Base-by-base conservation (phyloP, 2,113 vertebrate species). In the Illadopsis cleaveri region DNA sequence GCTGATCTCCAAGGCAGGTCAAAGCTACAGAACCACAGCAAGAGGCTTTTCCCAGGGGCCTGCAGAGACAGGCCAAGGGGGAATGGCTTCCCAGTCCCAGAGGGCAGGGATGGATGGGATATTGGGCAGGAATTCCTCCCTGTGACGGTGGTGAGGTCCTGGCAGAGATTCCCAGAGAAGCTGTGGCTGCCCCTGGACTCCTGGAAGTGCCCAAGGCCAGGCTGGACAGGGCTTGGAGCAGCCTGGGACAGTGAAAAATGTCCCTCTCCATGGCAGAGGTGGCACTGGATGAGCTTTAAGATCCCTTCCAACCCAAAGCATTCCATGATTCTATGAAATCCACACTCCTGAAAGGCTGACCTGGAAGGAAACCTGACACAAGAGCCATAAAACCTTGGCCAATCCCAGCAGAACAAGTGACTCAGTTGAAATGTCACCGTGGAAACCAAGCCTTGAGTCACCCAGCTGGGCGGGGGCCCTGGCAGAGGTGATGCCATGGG, bases 371-470 rank as follows among this genome's bases (percentile, higher is more conserved):
- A 71, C 27, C 54, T 50, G 83, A 80, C 66, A 40, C 1, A 48
- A 14, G 54, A 71, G 70, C 75, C 68, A 62, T 33, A 76, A 84
- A 81, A 42, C 1, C 47, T 12, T 65, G 89, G 92, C 27, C 76
- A 60, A 0, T 17, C 12, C 7, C 84, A 88, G 48, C 45, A 95
- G 93, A 54, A 81, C 1, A 20, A 85, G 50, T 91, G 88, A 96
- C 78, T 95, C 93, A 92, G 87, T 79, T 23, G 71, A 35, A 33
- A 57, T 48, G 81, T 57, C 86, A 23, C 27, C 54, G 11, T 85
- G 89, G 82, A 94, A 86, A 75, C 58, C 77, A 79, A 78, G 28
- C 54, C 69, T 25, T 83, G 88, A 94, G 45, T 96, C 90, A 93
- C 1, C 0, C 56, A 1, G 48, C 37, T 6, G 66, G 68, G 81